Evolutionary conservation across 2,888 invertebrate species (phyloP), one percentile per base, ranked within the genome.

Genomic region (Drosophila niveifrons): DNA sequence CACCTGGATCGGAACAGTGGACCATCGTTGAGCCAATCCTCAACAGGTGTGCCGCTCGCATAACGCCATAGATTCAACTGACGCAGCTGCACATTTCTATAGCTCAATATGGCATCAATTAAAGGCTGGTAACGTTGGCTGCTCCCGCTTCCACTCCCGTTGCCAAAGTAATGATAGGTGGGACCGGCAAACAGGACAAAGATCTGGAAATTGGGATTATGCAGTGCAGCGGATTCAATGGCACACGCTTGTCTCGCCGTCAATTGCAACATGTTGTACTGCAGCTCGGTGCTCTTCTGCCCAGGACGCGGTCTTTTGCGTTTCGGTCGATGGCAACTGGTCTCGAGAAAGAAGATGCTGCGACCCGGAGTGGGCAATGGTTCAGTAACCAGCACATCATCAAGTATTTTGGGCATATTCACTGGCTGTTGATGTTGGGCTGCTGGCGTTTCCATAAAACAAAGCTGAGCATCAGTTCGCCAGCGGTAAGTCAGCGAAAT

Each of bases 331-430:
- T 82, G 83, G 39, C 92, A 92, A 17, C 91, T 90, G 4, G 93
- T 92, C 74, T 93, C 93, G 48, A 92, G 92, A 69, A 93, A 93
- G 68, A 93, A 93, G 72, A 92, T 92, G 65, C 87, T 91, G 44
- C 80, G 89, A 4, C 91, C 91, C 2, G 84, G 80, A 17, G 64
- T 75, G 7, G 92, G 92, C 39, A 87, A 90, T 1, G 81, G 83
- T 11, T 84, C 78, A 3, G 86, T 80, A n/a, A 83, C 51, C 41
- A 92, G 70, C 11, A 92, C 87, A 82, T 92, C 91, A 6, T 90
- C 90, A 29, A 92, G 66, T 7, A 76, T 52, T 15, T 41, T 46
- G n/a, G 74, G 74, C 18, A 48, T 34, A 41, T 39, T 46, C 6
- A 10, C 10, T 29, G 7, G 51, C 9, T n/a, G 31, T 69, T 10